These are phyloP conservation scores for Nemopilema nomurai DNA, from an alignment of 30 jellyfish, hydroid and myxozoan genomes.

Conservation along the genomic window DNA sequence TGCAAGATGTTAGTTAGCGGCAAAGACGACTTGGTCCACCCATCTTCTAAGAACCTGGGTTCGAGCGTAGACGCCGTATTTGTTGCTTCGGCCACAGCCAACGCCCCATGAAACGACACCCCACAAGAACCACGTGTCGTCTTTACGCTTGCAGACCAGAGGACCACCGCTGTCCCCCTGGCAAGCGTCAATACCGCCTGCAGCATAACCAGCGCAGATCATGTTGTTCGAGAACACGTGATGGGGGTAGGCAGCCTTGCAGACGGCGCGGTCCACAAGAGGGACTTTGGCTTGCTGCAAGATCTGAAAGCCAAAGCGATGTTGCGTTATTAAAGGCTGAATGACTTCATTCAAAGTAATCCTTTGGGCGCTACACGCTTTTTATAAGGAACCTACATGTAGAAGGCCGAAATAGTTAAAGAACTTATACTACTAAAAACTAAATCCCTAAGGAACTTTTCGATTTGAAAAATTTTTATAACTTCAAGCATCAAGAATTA, in stretches of 20 bases:
- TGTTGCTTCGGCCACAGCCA: constrained; percentile 90
- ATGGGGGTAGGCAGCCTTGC: constrained; percentile 62
- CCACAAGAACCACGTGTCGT: constrained; percentile 92
- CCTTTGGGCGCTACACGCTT: too few species aligned
- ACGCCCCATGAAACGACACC: constrained; percentile 99
- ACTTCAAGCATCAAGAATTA: too few species aligned
- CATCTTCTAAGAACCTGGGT: constrained; percentile 87
- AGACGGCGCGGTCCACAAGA: constrained; percentile 50
- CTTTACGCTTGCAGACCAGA: constrained; percentile 75
- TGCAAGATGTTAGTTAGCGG: not conserved
- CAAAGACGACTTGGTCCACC: constrained; percentile 81
- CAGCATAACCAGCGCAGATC: constrained; percentile 95
- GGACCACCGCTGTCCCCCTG: constrained; percentile 99
- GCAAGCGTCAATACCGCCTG: constrained; percentile 93
- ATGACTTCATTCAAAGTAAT: too few species aligned
- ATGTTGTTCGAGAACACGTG: constrained; percentile 62
- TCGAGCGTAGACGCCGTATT: constrained; percentile 87
- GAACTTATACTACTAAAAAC: too few species aligned
- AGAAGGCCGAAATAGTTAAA: too few species aligned
- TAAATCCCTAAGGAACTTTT: too few species aligned
- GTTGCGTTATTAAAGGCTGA: too few species aligned
- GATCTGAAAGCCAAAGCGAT: constrained; percentile 49
- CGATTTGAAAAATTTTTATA: too few species aligned
- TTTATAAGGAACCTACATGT: too few species aligned
- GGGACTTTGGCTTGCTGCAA: constrained; percentile 98